Conservation (phyloP, 2,888 invertebrate species). For the Agrochola circellaris region DNA sequence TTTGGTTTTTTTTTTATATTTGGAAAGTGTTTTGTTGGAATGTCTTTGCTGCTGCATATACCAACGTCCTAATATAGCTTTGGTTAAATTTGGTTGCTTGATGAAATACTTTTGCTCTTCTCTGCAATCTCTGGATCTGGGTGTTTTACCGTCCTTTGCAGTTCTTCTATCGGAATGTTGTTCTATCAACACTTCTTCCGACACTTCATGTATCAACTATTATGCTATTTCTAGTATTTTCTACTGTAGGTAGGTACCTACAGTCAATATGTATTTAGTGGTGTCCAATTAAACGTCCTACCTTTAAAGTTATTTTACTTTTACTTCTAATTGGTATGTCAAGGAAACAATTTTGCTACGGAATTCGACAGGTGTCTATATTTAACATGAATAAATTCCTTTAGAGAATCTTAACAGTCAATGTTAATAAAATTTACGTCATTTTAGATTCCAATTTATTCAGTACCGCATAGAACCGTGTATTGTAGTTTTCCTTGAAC, state of each 20-base stretch:
- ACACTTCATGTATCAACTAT: not conserved
- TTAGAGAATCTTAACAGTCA: slow-evolving; percentile 28
- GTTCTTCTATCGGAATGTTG: not conserved
- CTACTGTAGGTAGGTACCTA: not conserved
- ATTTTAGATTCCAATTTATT: slow-evolving; percentile 47
- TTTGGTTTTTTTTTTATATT: slow-evolving; percentile 27
- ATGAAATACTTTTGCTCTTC: not conserved
- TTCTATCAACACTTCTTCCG: not conserved
- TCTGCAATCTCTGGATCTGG: not conserved
- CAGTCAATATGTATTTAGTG: not conserved
- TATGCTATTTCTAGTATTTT: slow-evolving; percentile 1
- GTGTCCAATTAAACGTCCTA: slow-evolving; percentile 4
- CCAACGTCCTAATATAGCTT: not conserved
- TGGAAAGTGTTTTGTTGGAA: slow-evolving; percentile 11
- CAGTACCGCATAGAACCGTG: slow-evolving; percentile 12
- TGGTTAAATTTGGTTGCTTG: not conserved
- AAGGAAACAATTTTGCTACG: slow-evolving; percentile 36
- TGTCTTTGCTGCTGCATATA: slow-evolving; percentile 3
- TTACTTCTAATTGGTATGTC: slow-evolving; percentile 40
- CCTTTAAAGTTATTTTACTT: slow-evolving; percentile 26
- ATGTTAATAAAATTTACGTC: slow-evolving; percentile 21
- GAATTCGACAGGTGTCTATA: slow-evolving; percentile 39
- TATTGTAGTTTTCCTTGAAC: slow-evolving; percentile 55
- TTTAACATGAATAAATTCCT: slow-evolving; percentile 37
- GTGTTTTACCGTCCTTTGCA: not conserved